phyloP scores from a whole-genome alignment of 2,797 vertebrate genomes.

The Xenops minutus region DNA sequence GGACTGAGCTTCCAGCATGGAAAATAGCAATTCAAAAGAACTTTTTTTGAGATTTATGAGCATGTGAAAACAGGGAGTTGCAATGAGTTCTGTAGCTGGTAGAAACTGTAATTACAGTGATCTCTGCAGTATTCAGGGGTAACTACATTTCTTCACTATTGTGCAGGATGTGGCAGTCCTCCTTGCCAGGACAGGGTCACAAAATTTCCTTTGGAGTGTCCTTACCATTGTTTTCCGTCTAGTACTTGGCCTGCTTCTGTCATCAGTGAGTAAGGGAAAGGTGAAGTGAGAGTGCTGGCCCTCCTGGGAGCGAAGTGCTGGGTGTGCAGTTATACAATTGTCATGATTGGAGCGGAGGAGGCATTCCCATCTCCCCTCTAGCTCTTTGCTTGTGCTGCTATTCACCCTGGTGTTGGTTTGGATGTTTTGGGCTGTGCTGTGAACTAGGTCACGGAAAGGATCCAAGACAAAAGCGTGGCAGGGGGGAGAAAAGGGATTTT shows the following conservation, averaged over 20 bases:
- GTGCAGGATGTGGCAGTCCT: rapidly evolving
- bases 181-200: neutral
- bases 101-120: constrained; percentile 3
- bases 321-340: neutral
- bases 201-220: neutral
- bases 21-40: constrained; percentile 45
- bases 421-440: neutral
- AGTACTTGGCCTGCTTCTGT: neutral
- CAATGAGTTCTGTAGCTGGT: neutral
- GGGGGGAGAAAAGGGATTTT: neutral
- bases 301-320: neutral
- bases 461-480: neutral
- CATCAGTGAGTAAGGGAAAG: neutral
- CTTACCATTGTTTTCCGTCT: neutral
- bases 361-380: neutral
- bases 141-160: neutral
- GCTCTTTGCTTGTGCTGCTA: neutral
- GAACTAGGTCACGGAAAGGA: constrained; percentile 28
- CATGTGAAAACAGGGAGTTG: constrained; percentile 22
- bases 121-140: neutral
- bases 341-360: neutral
- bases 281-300: neutral
- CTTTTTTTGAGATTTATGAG: constrained; percentile 35
- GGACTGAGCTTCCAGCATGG: constrained; percentile 28
- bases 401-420: neutral